A percentile compares a stretch with the other conserved stretches of the same genome.
Evolutionary conservation across 2,888 invertebrate genomes (phyloP).

Genomic region (Dryobota labecula): DNA sequence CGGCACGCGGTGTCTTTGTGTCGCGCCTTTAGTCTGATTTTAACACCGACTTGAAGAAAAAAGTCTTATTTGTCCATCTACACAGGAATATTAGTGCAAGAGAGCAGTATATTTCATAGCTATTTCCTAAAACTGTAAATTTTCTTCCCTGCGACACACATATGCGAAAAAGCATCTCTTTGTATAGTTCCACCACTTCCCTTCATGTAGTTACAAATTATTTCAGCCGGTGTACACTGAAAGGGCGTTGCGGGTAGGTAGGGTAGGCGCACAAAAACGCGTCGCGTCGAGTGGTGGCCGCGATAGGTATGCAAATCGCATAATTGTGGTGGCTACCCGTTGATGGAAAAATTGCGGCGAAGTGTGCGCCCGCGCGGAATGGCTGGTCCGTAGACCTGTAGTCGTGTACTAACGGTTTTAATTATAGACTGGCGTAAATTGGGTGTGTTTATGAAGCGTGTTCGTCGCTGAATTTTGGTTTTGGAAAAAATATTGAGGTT

Average conservation of each 20-base stretch:
- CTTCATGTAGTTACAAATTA: constrained; percentile 59
- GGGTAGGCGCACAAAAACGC: constrained; percentile 59
- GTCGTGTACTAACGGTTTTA: constrained; percentile 40
- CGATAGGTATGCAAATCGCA: constrained; percentile 81
- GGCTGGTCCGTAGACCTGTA: constrained; percentile 38
- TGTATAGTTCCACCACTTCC: constrained; percentile 41
- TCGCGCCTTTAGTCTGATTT: neutral
- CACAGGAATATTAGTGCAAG: neutral
- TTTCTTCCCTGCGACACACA: neutral
- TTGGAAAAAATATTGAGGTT: neutral
- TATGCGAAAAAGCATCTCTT: constrained; percentile 11
- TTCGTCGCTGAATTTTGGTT: neutral
- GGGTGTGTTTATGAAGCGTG: constrained; percentile 7
- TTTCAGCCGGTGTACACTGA: constrained; percentile 59
- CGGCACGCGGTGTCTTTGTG: too few relatives aligned
- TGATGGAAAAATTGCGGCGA: constrained; percentile 65
- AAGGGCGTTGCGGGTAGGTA: constrained; percentile 62
- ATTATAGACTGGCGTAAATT: constrained; percentile 38
- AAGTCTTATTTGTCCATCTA: neutral
- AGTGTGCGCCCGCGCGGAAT: constrained; percentile 62
- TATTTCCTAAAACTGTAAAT: neutral
- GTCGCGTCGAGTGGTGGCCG: constrained; percentile 64
- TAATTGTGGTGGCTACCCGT: constrained; percentile 75
- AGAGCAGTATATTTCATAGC: neutral
- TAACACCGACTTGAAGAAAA: neutral